phyloP scores from a whole-genome alignment of 2,888 invertebrate species.

The Tiliacea aurago region DNA sequence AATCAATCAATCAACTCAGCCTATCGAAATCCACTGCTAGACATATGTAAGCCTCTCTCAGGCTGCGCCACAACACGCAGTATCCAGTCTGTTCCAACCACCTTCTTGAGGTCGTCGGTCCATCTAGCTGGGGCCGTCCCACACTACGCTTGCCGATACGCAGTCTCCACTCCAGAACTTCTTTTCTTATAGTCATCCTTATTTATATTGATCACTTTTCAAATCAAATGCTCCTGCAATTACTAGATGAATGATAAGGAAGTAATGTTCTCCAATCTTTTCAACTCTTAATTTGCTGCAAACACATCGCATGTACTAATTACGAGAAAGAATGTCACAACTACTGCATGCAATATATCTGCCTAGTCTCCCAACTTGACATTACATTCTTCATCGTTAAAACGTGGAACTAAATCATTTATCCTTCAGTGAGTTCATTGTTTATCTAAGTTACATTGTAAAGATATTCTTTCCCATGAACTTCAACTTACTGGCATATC shows the following conservation, averaged over 20 bases:
- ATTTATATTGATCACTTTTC: neutral
- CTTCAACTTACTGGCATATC: slow-evolving; percentile 12
- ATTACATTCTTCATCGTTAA: slow-evolving; percentile 19
- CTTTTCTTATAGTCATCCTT: no score
- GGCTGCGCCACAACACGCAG: no score
- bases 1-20: no score
- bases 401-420: slow-evolving; percentile 30
- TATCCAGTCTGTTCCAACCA: no score
- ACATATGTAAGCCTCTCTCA: no score
- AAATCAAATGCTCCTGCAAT: neutral
- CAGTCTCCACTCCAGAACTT: no score
- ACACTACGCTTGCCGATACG: no score
- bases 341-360: neutral
- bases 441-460: slow-evolving; percentile 17
- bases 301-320: neutral
- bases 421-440: slow-evolving; percentile 21
- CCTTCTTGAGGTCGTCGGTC: no score
- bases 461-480: slow-evolving; percentile 24
- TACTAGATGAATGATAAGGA: neutral
- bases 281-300: neutral
- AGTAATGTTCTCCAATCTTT: neutral
- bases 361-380: neutral
- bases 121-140: no score
- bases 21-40: no score
- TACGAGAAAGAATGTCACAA: neutral